Conservation (phyloP, 2,797 vertebrate species). For the Cichlasoma orientale region DNA sequence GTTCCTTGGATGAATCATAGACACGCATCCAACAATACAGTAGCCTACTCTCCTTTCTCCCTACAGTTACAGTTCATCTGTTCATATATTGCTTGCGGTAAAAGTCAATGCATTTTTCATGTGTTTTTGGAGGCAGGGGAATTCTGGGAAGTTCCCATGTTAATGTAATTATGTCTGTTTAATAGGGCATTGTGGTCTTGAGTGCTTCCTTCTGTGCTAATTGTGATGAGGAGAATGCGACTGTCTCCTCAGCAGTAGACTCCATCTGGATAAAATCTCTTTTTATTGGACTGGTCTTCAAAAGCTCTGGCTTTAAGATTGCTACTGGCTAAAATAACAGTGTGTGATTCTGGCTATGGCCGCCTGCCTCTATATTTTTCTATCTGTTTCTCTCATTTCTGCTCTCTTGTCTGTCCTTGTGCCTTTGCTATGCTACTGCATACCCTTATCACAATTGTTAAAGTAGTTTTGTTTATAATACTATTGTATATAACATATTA, state of each 20-base stretch:
- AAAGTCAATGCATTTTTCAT: slow-evolving; percentile 54
- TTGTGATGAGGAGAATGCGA: slow-evolving; percentile 67
- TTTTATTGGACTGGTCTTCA: slow-evolving; percentile 61
- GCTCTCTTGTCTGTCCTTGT: slow-evolving; percentile 11
- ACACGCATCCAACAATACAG: slow-evolving; percentile 9
- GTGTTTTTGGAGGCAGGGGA: slow-evolving; percentile 45
- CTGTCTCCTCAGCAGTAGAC: slow-evolving; percentile 46
- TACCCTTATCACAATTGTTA: background rate
- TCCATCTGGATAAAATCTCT: slow-evolving; percentile 72
- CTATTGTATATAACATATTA: background rate
- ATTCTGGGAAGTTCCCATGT: slow-evolving; percentile 72
- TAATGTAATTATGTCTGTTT: slow-evolving; percentile 70
- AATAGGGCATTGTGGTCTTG: slow-evolving; percentile 61
- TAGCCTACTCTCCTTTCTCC: slow-evolving; percentile 26
- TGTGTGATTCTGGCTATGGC: slow-evolving; percentile 72
- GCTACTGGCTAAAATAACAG: slow-evolving; percentile 63
- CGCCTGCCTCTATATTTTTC: slow-evolving; percentile 50
- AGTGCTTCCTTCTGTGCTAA: slow-evolving; percentile 59
- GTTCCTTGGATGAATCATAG: background rate
- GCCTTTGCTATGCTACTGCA: background rate
- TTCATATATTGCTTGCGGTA: slow-evolving; percentile 47
- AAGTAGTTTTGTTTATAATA: background rate
- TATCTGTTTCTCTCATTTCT: slow-evolving; percentile 61
- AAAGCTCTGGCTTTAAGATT: slow-evolving; percentile 46
- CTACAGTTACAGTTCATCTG: slow-evolving; percentile 39